phyloP scores from a whole-genome alignment of 2,113 vertebrate genomes.

The Alouatta palliata region DNA sequence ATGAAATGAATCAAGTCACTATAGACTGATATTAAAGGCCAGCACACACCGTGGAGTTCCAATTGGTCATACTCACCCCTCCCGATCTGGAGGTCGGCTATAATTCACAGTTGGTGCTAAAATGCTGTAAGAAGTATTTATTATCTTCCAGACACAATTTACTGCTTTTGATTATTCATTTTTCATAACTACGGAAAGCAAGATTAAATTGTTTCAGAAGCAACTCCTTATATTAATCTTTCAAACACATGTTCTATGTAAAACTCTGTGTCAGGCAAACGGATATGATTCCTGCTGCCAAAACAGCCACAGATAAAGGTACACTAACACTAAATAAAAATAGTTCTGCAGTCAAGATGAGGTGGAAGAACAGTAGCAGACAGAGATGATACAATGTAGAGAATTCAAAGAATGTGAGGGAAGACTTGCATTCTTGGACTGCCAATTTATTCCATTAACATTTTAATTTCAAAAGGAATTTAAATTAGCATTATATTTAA shows the following conservation, averaged over 20 bases:
- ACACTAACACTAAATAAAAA: slow-evolving; percentile 75
- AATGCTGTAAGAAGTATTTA: slow-evolving; percentile 68
- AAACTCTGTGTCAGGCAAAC: slow-evolving; percentile 71
- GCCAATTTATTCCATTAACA: slow-evolving; percentile 65
- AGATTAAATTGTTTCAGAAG: slow-evolving; percentile 83
- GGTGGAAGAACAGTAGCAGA: neutral
- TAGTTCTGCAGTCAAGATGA: neutral
- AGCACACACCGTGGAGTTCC: neutral
- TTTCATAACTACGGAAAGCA: slow-evolving; percentile 75
- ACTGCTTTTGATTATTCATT: slow-evolving; percentile 79
- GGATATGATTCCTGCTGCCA: slow-evolving; percentile 71
- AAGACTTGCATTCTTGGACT: neutral
- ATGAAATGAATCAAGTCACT: slow-evolving; percentile 33
- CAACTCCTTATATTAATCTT: slow-evolving; percentile 79
- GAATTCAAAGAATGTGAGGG: neutral
- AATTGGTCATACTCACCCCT: neutral
- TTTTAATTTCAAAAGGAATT: slow-evolving; percentile 75
- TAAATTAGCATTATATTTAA: slow-evolving; percentile 74
- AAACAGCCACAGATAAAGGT: slow-evolving; percentile 64
- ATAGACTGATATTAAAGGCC: neutral
- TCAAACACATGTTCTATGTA: slow-evolving; percentile 67
- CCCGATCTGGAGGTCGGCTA: neutral
- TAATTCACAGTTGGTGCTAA: slow-evolving; percentile 46
- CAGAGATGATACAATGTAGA: neutral
- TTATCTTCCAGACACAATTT: slow-evolving; percentile 77